Conservation (phyloP, 2,888 invertebrate genomes). For the Polyommatus iphigenia region DNA sequence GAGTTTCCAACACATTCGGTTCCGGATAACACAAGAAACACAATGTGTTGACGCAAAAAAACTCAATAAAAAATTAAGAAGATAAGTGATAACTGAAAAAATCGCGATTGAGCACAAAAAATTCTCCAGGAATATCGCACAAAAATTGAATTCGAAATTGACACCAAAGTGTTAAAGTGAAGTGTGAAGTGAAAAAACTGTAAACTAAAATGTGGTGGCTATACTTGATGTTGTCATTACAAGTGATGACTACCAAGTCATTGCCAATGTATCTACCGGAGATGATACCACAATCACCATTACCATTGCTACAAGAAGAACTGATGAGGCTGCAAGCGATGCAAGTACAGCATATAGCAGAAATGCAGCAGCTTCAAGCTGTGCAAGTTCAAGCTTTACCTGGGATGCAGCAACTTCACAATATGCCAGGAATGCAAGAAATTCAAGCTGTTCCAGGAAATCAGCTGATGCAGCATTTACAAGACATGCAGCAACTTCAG, state of each 20-base stretch:
- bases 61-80: not conserved
- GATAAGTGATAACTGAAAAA: not conserved
- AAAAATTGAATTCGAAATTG: not conserved
- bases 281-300: constrained; percentile 44
- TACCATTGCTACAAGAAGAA: constrained; percentile 49
- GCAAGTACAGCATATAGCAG: constrained; percentile 44
- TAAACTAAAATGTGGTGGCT: not conserved
- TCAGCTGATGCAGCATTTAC: constrained; percentile 45
- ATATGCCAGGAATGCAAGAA: not conserved
- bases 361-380: constrained; percentile 22
- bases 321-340: constrained; percentile 47
- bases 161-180: not conserved
- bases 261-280: constrained; percentile 42
- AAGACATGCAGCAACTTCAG: not conserved
- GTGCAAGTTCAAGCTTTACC: not conserved
- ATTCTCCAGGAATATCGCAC: not conserved
- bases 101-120: not conserved
- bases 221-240: constrained; percentile 45
- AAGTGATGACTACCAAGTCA: constrained; percentile 45
- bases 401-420: constrained; percentile 48
- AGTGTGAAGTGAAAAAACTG: not conserved
- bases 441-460: constrained; percentile 35
- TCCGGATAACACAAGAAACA: constrained; percentile 29
- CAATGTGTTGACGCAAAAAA: constrained; percentile 13
- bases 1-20: constrained; percentile 40